Evolutionary conservation across 2,888 invertebrate species (phyloP).

Genomic region (Epistrophe grossulariae): DNA sequence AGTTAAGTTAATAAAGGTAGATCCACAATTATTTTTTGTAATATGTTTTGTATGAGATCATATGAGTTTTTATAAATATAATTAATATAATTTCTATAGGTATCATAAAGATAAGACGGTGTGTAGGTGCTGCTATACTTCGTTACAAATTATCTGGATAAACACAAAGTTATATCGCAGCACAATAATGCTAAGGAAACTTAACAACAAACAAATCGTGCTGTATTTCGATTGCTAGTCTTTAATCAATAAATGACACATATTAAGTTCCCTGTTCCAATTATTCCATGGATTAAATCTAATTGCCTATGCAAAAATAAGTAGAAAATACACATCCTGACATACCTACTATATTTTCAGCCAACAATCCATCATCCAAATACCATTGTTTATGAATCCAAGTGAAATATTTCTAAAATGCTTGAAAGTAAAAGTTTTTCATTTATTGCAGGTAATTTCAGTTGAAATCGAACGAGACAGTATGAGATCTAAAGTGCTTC

Average conservation of each 20-base stretch:
- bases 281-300: conserved; percentile 32
- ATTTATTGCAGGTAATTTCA: conserved; percentile 66
- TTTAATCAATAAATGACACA: conserved; percentile 55
- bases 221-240: neutral
- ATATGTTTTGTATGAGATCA: too few species aligned
- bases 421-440: conserved; percentile 57
- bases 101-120: too few species aligned
- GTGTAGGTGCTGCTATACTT: too few species aligned
- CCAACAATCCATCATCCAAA: conserved; percentile 28
- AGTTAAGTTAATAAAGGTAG: too few species aligned
- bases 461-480: conserved; percentile 47
- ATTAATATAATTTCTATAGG: too few species aligned
- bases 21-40: too few species aligned
- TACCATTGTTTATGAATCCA: conserved; percentile 38
- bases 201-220: too few species aligned
- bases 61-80: too few species aligned
- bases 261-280: conserved; percentile 35
- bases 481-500: conserved; percentile 39
- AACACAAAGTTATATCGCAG: too few species aligned
- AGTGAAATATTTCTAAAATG: conserved; percentile 29
- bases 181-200: too few species aligned
- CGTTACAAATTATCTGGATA: too few species aligned
- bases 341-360: neutral
- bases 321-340: neutral
- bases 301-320: neutral